phyloP scores from a whole-genome alignment of 2,113 vertebrate genomes.

The Sula dactylatra region DNA sequence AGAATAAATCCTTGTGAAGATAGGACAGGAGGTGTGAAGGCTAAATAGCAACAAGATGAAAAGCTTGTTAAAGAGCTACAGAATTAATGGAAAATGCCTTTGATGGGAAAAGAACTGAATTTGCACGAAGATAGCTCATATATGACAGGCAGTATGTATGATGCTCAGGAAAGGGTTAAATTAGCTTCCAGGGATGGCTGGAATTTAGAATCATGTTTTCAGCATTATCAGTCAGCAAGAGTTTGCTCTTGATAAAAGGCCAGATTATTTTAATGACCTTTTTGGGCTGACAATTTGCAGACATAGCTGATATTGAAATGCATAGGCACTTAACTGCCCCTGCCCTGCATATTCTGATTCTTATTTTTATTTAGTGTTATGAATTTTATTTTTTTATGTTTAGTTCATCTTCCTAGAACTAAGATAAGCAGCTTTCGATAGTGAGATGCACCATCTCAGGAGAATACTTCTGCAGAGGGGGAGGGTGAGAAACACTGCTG shows the following conservation, averaged over 20 bases:
- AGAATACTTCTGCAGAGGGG: neutral
- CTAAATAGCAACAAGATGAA: neutral
- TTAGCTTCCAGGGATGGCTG: neutral
- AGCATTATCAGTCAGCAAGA: conserved; percentile 8
- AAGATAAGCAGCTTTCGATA: neutral
- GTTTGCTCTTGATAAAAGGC: neutral
- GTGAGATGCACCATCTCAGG: neutral
- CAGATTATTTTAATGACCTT: conserved; percentile 8
- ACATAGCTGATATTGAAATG: neutral
- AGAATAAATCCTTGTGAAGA: neutral
- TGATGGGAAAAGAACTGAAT: neutral
- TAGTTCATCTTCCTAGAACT: neutral
- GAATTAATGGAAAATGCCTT: neutral
- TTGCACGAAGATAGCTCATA: neutral
- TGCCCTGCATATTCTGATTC: neutral
- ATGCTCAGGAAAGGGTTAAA: conserved; percentile 10
- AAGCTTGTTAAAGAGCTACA: neutral
- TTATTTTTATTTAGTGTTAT: neutral
- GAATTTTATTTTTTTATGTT: neutral
- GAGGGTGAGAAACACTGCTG: neutral
- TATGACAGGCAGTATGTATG: neutral
- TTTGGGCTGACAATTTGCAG: neutral
- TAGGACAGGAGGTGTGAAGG: neutral
- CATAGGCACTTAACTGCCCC: neutral
- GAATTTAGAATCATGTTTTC: neutral